Conservation (phyloP, 2,888 invertebrate genomes). For the Drosophila meridiana region DNA sequence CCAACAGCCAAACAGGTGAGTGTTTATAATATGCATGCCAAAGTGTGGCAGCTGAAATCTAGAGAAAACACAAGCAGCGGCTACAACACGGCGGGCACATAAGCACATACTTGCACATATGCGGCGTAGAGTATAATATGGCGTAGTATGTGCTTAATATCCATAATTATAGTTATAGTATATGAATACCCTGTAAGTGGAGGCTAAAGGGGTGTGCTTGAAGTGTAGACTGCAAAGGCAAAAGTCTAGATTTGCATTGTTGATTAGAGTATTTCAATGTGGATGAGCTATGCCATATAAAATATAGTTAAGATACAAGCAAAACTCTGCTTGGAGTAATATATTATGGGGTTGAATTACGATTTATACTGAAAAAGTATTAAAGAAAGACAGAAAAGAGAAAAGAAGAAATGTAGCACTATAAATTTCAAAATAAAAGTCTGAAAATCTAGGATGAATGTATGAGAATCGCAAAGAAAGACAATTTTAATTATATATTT, state of each 20-base stretch:
- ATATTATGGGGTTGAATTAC: too few species aligned
- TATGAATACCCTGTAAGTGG: conserved; percentile 3
- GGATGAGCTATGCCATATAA: background rate
- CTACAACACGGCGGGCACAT: background rate
- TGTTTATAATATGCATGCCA: conserved; percentile 77
- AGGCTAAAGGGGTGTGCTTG: background rate
- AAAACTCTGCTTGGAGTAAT: background rate
- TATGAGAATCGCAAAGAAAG: background rate
- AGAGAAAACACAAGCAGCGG: conserved; percentile 32
- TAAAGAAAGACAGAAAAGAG: background rate
- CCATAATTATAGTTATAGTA: conserved; percentile 28
- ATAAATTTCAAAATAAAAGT: background rate
- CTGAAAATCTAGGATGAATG: background rate
- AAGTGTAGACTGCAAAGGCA: background rate
- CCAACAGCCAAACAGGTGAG: conserved; percentile 73
- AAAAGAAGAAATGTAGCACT: background rate
- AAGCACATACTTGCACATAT: conserved; percentile 8
- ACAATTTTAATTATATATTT: too few species aligned
- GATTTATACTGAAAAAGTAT: too few species aligned
- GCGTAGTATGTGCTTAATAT: conserved; percentile 21
- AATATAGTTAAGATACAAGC: background rate
- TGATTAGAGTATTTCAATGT: background rate
- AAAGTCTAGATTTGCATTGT: background rate
- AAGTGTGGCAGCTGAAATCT: conserved; percentile 59
- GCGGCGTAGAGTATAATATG: background rate